These are phyloP conservation scores for Oscheius sp. DNA, from an alignment of 2,888 invertebrate genomes.

Conservation along the genomic window DNA sequence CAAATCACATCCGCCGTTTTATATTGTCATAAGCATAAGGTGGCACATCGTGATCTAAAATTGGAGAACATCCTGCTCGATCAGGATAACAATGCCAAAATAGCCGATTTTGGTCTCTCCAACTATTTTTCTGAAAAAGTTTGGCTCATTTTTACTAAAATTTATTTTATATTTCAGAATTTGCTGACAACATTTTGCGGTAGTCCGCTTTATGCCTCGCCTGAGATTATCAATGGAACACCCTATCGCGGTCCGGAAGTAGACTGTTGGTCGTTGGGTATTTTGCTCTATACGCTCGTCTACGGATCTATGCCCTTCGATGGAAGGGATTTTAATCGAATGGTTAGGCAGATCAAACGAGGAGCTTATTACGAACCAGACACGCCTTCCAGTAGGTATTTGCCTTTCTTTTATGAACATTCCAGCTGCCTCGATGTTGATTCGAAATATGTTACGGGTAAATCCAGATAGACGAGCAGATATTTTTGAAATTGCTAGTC, in stretches of 20 bases:
- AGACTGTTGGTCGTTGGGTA: conserved; percentile 86
- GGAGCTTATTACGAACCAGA: conserved; percentile 97
- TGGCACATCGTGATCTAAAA: conserved; percentile 74
- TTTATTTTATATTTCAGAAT: conserved; percentile 34
- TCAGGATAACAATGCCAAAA: conserved; percentile 75
- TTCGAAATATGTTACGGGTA: conserved; percentile 91
- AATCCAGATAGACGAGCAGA: conserved; percentile 87
- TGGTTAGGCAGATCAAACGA: conserved; percentile 94
- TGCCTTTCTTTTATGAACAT: conserved; percentile 20
- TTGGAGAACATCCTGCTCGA: conserved; percentile 74
- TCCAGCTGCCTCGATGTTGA: conserved; percentile 89
- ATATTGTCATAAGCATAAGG: conserved; percentile 86
- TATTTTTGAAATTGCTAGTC: conserved; percentile 90
- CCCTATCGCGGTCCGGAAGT: conserved; percentile 90
- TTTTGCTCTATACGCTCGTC: conserved; percentile 93
- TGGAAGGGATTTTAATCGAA: conserved; percentile 92
- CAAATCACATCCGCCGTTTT: conserved; percentile 95
- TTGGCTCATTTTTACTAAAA: background rate
- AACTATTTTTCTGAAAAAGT: conserved; percentile 79
- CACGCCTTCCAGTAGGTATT: conserved; percentile 79
- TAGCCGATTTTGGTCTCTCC: conserved; percentile 97
- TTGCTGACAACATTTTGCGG: conserved; percentile 74
- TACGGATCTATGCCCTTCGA: conserved; percentile 99
- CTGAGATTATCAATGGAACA: conserved; percentile 73
- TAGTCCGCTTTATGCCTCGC: conserved; percentile 73